Percentiles rank a stretch among this genome's conserved stretches.
These are phyloP conservation scores for Mesembrinibis cayennensis DNA, from an alignment of 2,113 vertebrate species.

Conservation along the genomic window DNA sequence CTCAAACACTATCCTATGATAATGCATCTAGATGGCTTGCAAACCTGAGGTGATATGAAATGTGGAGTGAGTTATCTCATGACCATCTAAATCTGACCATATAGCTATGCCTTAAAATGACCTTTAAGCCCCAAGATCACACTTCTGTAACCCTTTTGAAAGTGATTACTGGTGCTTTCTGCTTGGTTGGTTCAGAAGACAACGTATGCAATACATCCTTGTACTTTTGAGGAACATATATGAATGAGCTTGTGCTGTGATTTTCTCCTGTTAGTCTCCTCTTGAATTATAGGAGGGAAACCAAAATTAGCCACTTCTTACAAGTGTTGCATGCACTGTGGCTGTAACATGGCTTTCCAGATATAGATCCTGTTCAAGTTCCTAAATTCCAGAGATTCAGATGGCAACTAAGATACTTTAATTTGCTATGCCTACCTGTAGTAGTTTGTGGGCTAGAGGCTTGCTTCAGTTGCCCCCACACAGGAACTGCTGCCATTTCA, in stretches of 20 bases:
- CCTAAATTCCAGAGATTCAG: not conserved
- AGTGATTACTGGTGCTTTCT: not conserved
- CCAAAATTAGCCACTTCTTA: not conserved
- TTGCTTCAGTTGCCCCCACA: not conserved
- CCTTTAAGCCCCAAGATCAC: not conserved
- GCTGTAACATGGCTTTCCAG: not conserved
- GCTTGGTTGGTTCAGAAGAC: not conserved
- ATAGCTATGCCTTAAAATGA: not conserved
- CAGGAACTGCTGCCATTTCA: not conserved
- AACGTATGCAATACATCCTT: not conserved
- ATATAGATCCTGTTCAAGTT: not conserved
- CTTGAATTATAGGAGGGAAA: not conserved
- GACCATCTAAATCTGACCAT: not conserved
- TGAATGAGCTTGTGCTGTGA: not conserved
- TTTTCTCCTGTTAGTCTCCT: not conserved
- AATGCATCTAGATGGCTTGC: not conserved
- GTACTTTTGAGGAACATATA: not conserved
- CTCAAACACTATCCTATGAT: not conserved
- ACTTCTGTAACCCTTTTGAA: not conserved
- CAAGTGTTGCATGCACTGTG: not conserved
- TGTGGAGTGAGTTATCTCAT: not conserved
- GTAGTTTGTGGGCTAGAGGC: not conserved
- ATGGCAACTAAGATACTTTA: not conserved
- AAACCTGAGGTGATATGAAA: not conserved
- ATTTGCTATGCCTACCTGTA: not conserved